Percentiles rank a stretch among this genome's conserved stretches.
These are phyloP conservation scores for Cosmorhoe ocellata DNA, from an alignment of 2,888 invertebrate genomes.

Conservation along the genomic window DNA sequence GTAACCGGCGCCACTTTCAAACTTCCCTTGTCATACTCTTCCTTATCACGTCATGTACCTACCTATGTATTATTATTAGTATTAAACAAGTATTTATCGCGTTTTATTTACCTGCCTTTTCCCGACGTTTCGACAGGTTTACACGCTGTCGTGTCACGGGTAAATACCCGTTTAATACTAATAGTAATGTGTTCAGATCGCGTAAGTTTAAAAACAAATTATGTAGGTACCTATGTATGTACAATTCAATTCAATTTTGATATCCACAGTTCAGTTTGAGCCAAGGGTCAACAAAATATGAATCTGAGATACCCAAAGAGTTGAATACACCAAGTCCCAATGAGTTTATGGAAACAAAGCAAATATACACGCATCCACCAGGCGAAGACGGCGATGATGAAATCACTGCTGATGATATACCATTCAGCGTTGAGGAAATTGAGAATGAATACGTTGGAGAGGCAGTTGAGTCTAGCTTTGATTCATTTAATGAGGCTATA, in stretches of 20 bases:
- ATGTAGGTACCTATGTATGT: too few relatives aligned
- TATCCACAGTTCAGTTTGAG: slow-evolving; percentile 3
- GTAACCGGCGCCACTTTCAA: too few relatives aligned
- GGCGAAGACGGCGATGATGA: background rate
- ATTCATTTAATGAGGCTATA: background rate
- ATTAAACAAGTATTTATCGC: too few relatives aligned
- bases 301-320: background rate
- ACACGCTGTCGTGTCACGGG: too few relatives aligned
- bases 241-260: background rate
- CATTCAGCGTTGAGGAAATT: background rate
- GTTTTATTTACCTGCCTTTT: too few relatives aligned
- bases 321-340: background rate
- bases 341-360: background rate
- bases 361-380: background rate
- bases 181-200: too few relatives aligned
- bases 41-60: too few relatives aligned
- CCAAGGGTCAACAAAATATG: background rate
- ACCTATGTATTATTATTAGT: too few relatives aligned
- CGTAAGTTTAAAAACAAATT: too few relatives aligned
- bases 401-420: background rate
- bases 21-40: too few relatives aligned
- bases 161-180: too few relatives aligned
- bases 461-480: background rate
- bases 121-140: too few relatives aligned
- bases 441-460: background rate